Conservation (phyloP, 2,888 invertebrate species). For the Luperina testacea region DNA sequence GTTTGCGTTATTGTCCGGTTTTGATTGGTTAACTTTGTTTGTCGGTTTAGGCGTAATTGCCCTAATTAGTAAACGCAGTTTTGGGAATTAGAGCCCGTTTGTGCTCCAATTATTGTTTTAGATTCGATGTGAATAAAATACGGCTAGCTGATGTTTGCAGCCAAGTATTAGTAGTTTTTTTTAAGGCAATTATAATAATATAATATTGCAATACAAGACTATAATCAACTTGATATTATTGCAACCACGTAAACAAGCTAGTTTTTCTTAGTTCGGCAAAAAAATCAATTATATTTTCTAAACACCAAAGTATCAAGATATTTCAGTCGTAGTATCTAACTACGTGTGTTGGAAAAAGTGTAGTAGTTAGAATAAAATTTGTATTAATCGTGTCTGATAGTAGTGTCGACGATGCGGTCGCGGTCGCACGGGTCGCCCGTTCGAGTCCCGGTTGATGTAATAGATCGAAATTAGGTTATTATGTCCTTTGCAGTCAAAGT, state of each 20-base stretch:
- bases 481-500: constrained; percentile 12
- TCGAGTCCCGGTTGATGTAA: constrained; percentile 64
- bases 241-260: not conserved
- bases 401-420: constrained; percentile 76
- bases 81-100: not conserved
- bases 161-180: not conserved
- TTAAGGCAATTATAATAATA: not conserved
- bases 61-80: not conserved
- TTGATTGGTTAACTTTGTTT: constrained; percentile 6
- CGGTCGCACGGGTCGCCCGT: constrained; percentile 74
- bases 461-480: constrained; percentile 24
- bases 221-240: not conserved
- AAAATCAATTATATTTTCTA: constrained; percentile 10
- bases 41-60: not conserved
- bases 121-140: not conserved
- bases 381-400: constrained; percentile 81
- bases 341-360: constrained; percentile 79
- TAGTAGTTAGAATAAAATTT: constrained; percentile 79
- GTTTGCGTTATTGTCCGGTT: not conserved
- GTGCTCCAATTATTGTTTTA: not conserved
- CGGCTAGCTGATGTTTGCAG: not conserved
- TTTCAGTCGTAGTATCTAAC: constrained; percentile 61
- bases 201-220: not conserved
- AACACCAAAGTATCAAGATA: constrained; percentile 75
- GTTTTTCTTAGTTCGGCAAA: not conserved